Evolutionary conservation across 2,113 vertebrate genomes (phyloP), one percentile per base, ranked within the genome.

Genomic region (Saiga tatarica): DNA sequence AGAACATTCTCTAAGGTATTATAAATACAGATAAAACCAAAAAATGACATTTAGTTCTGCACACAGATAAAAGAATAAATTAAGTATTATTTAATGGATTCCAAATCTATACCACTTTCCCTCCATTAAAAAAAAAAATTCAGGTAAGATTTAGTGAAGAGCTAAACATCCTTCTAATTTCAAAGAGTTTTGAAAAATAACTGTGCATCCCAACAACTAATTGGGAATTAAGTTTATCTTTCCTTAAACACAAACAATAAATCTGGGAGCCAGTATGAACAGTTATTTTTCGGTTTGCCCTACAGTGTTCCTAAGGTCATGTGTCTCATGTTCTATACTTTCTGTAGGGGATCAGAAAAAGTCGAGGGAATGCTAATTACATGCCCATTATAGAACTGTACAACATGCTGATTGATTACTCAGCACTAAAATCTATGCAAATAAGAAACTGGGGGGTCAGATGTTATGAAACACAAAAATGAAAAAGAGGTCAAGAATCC

Each of bases 141-240:
- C 26, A 90, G 42, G 55, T 87, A 86, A 90, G 71, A 88, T 89
- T 89, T 79, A 91, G 36, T 64, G 55, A 96, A 59, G 6, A 64
- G 26, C 15, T 59, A 81, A 87, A 42, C 15, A 95, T 42, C 17
- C 64, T 82, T 81, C 21, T 59, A 36, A 93, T 84, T 95, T 96
- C 74, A 92, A 89, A 82, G 47, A 60, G 15, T 13, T 96, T 82
- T 81, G 87, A 82, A 62, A 95, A 96, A 64, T 83, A 52, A 92
- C 2, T 19, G 5, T 78, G 55, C 16, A 12, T 10, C 16, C 13
- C 28, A 74, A 53, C 0, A 74, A 47, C 5, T 50, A 76, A 45
- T 15, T 47, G 25, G 42, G 21, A 89, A 92, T 88, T 67, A 25
- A 17, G 3, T 28, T 82, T 71, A 50, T 93, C 19, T 95, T 76